These are phyloP conservation scores for Timandra comae DNA, from an alignment of 2,888 invertebrate species.

Conservation along the genomic window DNA sequence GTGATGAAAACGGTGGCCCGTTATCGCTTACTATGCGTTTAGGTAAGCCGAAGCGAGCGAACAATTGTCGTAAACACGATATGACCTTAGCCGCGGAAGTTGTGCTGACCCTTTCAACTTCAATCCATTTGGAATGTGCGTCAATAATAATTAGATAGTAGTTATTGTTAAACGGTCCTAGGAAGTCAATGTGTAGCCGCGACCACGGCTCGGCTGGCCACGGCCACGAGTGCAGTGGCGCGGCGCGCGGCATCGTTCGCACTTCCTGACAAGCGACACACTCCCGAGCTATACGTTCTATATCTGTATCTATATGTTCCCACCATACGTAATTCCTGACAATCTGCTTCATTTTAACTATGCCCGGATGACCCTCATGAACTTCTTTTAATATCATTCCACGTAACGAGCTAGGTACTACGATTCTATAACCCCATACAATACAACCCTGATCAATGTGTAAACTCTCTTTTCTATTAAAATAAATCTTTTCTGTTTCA, in stretches of 20 bases:
- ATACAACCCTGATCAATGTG: too few relatives aligned
- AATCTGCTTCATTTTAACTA: constrained; percentile 22
- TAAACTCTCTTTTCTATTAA: too few relatives aligned
- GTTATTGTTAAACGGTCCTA: constrained; percentile 7
- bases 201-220: constrained; percentile 10
- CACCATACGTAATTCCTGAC: constrained; percentile 22
- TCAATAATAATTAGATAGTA: constrained; percentile 20
- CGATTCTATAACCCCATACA: constrained; percentile 18
- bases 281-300: constrained; percentile 8
- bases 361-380: constrained; percentile 16
- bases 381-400: constrained; percentile 13
- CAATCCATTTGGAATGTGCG: constrained; percentile 16
- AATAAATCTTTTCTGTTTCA: too few relatives aligned
- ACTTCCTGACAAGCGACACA: constrained; percentile 6
- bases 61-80: neutral
- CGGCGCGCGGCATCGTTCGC: constrained; percentile 9
- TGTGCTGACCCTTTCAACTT: neutral
- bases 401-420: constrained; percentile 12
- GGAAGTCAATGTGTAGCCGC: neutral
- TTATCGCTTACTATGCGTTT: constrained; percentile 17
- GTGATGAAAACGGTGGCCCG: constrained; percentile 16
- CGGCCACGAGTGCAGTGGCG: constrained; percentile 19
- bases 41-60: constrained; percentile 5
- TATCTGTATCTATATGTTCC: constrained; percentile 12
- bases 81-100: neutral